A percentile compares a stretch with the other conserved stretches of the same genome.
Evolutionary conservation across 2,113 vertebrate genomes (phyloP).

Genomic region (Zootoca vivipara): DNA sequence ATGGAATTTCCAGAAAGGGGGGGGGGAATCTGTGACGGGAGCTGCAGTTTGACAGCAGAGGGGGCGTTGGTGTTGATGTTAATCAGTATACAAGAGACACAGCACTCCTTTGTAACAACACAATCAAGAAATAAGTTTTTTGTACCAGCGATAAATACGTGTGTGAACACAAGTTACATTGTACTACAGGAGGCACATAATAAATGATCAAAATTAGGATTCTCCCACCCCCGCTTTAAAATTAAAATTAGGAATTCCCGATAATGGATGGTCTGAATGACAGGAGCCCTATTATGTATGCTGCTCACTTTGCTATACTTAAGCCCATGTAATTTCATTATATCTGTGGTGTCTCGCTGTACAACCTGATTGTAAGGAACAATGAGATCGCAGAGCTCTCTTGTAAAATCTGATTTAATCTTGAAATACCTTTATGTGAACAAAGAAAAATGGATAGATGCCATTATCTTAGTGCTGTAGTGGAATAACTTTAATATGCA

Average conservation of each 20-base stretch:
- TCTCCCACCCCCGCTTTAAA: too few relatives aligned
- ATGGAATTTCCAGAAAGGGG: background rate
- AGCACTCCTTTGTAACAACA: background rate
- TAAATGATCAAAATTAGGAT: background rate
- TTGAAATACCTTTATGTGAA: background rate
- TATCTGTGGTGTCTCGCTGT: background rate
- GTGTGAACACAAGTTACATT: background rate
- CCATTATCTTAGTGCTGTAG: background rate
- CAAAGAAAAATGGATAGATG: background rate
- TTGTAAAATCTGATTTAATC: background rate
- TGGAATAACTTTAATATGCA: background rate
- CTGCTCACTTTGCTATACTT: background rate
- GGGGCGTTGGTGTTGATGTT: background rate
- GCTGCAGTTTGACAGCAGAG: background rate
- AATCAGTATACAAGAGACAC: background rate
- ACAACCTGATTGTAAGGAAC: constrained; percentile 17
- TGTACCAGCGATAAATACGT: background rate
- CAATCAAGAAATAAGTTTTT: background rate
- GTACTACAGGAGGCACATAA: background rate
- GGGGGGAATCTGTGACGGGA: background rate
- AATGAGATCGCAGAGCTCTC: constrained; percentile 1
- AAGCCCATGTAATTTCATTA: constrained; percentile 6
- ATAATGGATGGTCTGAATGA: background rate
- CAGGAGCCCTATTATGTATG: background rate
- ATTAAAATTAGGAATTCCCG: background rate